Percentiles rank a stretch among this genome's conserved stretches.
Conservation (phyloP, 2,113 vertebrate species). For the Paramisgurnus dabryanus region DNA sequence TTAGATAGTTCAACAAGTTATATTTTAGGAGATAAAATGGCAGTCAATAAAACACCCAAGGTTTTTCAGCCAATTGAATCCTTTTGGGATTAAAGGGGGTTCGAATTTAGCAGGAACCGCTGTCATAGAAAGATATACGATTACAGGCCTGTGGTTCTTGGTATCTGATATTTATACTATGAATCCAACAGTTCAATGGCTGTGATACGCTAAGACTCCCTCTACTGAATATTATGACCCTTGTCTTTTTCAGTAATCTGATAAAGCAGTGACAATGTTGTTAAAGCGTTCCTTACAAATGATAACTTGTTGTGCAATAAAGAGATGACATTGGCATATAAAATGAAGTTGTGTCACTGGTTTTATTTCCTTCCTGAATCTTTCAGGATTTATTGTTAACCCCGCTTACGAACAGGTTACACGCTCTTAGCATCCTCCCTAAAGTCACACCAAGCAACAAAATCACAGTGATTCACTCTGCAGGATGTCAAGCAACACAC, state of each 20-base stretch:
- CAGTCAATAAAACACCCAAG: not conserved
- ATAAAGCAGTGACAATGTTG: slow-evolving; percentile 77
- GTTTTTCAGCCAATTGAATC: not conserved
- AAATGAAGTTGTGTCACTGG: slow-evolving; percentile 58
- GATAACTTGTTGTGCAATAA: slow-evolving; percentile 88
- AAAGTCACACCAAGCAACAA: no score
- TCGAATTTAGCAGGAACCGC: not conserved
- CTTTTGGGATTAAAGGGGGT: not conserved
- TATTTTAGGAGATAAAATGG: not conserved
- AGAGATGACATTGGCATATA: slow-evolving; percentile 86
- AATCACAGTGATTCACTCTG: no score
- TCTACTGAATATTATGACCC: slow-evolving; percentile 47
- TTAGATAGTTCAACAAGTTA: not conserved
- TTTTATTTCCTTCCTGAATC: slow-evolving; percentile 41
- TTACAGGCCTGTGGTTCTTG: not conserved
- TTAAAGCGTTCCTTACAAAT: slow-evolving; percentile 76
- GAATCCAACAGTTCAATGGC: slow-evolving; percentile 39
- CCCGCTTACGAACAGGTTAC: no score
- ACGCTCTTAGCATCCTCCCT: no score
- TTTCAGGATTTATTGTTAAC: no score
- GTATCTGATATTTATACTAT: not conserved
- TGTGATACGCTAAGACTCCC: slow-evolving; percentile 39
- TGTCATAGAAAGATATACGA: not conserved
- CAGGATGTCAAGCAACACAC: no score
- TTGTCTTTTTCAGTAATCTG: slow-evolving; percentile 75